Evolutionary conservation across 1,140 invertebrate species (phyloP), one percentile per base, ranked within the genome.

Genomic region (Thaumatotibia leucotreta): DNA sequence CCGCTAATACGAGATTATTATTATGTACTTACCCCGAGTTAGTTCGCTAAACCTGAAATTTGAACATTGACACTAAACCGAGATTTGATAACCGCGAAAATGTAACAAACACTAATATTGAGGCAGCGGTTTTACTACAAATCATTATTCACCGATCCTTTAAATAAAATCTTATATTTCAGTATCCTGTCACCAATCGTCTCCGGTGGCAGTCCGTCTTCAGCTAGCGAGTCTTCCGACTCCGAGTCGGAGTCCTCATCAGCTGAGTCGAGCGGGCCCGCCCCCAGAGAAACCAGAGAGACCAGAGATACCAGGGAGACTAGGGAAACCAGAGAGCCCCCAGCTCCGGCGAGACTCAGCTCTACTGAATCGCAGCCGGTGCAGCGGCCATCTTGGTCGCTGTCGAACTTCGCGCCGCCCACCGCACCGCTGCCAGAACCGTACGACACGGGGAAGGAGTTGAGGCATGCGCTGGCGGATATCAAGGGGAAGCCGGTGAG

Each of bases 381-480:
- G 10, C 79, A 84, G 64, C 75, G 81, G 1, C 62, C 83, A 4
- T 91, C 89, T 0, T 91, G 90, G 90, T 72, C 82, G 17, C 82
- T 91, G 4, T 80, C 76, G 6, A 91, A 91, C 80, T 92, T 92
- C 76, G 88, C 79, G 0, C 89, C 89, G 0, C 87, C 87, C 1
- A 76, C 81, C 0, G 75, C 80, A 1, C 78, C 85, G 9, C 80
- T 80, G 0, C 84, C 91, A 0, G 89, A 81, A 52, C 85, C 89
- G 61, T 84, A 80, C 65, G 89, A 92, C 71, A 84, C 84, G 2
- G 79, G 80, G 1, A 89, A 91, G 73, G 83, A 92, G 68, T 74
- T 92, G 4, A 86, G 90, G 65, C 85, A 82, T 64, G 89, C 91
- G 0, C 75, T 92, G 11, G 91, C 89, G 3, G 88, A 91, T 64